Evolutionary conservation across 2,113 vertebrate genomes (phyloP).

Genomic region (Zootoca vivipara): DNA sequence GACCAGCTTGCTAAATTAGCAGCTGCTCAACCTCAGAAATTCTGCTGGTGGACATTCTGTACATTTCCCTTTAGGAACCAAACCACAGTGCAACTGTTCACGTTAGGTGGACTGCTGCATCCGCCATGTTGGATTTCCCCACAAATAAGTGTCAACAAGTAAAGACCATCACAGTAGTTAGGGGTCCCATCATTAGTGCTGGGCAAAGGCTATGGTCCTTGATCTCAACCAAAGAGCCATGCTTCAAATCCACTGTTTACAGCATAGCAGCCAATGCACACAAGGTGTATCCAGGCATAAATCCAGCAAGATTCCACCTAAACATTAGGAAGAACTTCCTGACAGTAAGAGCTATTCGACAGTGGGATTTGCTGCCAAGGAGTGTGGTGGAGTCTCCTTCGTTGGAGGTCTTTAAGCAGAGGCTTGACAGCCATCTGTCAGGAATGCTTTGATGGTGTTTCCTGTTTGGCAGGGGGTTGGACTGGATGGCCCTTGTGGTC

Average conservation of each 20-base stretch:
- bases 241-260: neutral
- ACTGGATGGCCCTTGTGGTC: too few species aligned
- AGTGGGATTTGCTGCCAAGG: too few species aligned
- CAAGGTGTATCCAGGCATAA: neutral
- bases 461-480: too few species aligned
- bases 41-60: neutral
- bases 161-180: neutral
- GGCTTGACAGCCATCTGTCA: too few species aligned
- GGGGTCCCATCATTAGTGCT: too few species aligned
- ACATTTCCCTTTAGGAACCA: neutral
- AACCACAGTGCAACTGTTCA: neutral
- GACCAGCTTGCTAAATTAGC: neutral
- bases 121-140: neutral
- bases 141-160: neutral
- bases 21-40: constrained; percentile 6
- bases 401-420: too few species aligned
- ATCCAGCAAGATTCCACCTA: too few species aligned
- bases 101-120: neutral
- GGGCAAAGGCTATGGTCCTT: neutral
- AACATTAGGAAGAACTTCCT: too few species aligned
- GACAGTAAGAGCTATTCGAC: too few species aligned
- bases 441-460: too few species aligned
- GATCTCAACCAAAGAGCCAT: neutral
- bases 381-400: too few species aligned
- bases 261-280: neutral